Evolutionary conservation across 2,113 vertebrate species (phyloP), one percentile per base, ranked within the genome.

Genomic region (Turdus rufiventris): DNA sequence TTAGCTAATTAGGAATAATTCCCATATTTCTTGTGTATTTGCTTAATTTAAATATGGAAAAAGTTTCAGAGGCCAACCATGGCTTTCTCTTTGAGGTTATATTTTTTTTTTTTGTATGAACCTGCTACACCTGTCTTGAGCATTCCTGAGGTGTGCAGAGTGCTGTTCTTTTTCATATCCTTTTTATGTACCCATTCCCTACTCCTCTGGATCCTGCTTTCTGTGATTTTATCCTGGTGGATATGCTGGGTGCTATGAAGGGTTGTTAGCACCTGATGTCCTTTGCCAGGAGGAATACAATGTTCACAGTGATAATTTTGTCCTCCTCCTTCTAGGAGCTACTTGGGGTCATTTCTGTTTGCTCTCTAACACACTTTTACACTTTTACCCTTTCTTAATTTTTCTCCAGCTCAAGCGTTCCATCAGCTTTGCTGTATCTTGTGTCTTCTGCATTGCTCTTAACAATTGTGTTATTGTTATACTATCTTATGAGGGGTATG

Each of bases 221-320:
- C 43, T 80, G n/a, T 66, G 47, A 3, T 67, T 84, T 80, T 21
- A 12, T 67, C 53, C 33, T 29, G 47, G 16, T 48, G 21, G 21
- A 21, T 56, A 12, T 28, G 11, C 31, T 28, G 18, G 19, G 23
- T 61, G 19, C 34, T 71, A 23, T 0, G 0, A 26, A n/a, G 58
- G 66, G 18, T 42, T 38, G 48, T 54, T 51, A 66, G 38, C 7
- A 26, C 48, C 42, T 57, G 36, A 28, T 80, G 15, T 72, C n/a
- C 4, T 3, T 76, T 60, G 12, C n/a, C 42, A 58, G 34, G 26
- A 83, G 9, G 12, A 70, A 50, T 25, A 68, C 5, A 9, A 51
- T 61, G 12, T 31, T 85, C 33, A 10, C 0, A 1, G 28, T 6
- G 4, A n/a, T 17, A 13, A 12, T n/a, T 84, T 84, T 23, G 12